Evolutionary conservation across 2,797 vertebrate species (phyloP), one percentile per base, ranked within the genome.

Genomic region (Lycodopsis pacificus): DNA sequence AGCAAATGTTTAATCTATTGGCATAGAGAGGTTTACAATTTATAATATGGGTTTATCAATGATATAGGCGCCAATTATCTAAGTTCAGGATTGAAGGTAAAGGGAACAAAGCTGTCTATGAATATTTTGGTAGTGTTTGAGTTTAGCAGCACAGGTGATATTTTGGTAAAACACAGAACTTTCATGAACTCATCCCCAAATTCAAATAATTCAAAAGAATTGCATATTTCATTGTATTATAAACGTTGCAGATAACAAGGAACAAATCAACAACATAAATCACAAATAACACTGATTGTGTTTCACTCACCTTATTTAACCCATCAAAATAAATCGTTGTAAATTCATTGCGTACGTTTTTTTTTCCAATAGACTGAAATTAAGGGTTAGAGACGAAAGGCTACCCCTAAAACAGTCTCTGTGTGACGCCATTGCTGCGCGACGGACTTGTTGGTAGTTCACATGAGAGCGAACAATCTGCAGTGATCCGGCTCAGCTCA

Each of bases 341-440:
- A 17, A 20, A 11, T 36, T 12, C 4, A 12, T 57, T 49, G 3
- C 48, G 6, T 6, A 5, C 1, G 19, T 58, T 2, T 25, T n/a
- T 32, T 61, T 27, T 40, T 64, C 13, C 27, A 25, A 9, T 4
- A 51, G 1, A 32, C 3, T 48, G 15, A 65, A 40, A 27, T 10
- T 34, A 13, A 48, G 36, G 56, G 8, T 48, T 42, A 44, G 44
- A 44, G 59, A 3, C 15, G 12, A 71, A 71, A n/a, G 12, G 11
- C 51, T 38, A 42, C 22, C 20, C 14, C n/a, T 20, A 48, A 68
- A 44, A 65, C 12, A 59, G 6, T 17, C 36, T 14, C 1, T 11
- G 19, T 40, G 19, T 90, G 90, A 91, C 90, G 90, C 40, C n/a
- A 76, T 64, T 46, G 51, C 30, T 54, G 70, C 64, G 90, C 90